Base-by-base conservation (phyloP, 2,797 vertebrate species). In the Synaphobranchus kaupii region DNA sequence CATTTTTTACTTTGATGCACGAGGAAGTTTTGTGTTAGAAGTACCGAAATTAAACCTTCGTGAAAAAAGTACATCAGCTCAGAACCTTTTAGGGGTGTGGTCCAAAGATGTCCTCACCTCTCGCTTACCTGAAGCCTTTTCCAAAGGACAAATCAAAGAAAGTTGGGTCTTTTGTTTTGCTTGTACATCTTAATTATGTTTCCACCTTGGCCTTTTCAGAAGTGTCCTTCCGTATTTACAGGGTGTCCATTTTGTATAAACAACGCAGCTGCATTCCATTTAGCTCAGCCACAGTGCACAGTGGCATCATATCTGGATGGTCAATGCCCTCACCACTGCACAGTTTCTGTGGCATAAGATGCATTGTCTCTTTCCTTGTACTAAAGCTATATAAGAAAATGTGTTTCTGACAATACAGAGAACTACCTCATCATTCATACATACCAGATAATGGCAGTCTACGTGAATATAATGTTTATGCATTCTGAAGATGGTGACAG, bases 341-440 rank as follows among this genome's bases (percentile, higher is more conserved):
- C 68, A 73, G 68, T 73, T n/a, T 73, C 31, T 34, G 31, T 31
- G 12, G 68, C 8, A 73, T 34, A 73, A 73, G 31, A 73, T 73
- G 68, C 68, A 73, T 73, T 31, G 68, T 73, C 9, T 31, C 68
- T 73, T 73, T 31, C 68, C 68, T 28, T 31, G 68, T 73, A 34
- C 68, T 73, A 73, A 73, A 73, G 68, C 68, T 39, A 15, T 28
- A 73, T 34, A 73, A 73, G 25, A 73, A 63, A 73, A 73, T 73
- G 9, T 31, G 28, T 73, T 73, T 73, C 68, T 73, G 68, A 73
- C 68, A 73, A 34, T 34, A 34, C 68, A 34, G 31, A 73, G 31
- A 73, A 39, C 68, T 39, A 28, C 31, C 68, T 73, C 68, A 82
- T 82, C 50, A 50, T 82, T 82, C 44, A 82, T 82, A 47, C 50